Conservation (phyloP, 2,888 invertebrate species). For the Dexiosoma caninum region DNA sequence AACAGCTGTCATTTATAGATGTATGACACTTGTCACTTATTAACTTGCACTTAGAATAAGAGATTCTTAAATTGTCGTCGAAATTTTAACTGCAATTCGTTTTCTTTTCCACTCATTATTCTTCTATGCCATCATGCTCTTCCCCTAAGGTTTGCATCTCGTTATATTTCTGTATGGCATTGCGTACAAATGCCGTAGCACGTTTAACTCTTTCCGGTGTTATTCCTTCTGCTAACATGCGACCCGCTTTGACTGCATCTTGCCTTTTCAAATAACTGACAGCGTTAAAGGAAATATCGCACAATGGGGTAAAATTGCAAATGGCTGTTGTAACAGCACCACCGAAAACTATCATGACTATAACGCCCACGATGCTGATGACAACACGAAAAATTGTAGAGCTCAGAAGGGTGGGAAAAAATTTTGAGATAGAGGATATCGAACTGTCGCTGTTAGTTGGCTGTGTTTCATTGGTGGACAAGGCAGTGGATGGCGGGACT, state of each 20-base stretch:
- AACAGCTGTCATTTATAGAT: background rate
- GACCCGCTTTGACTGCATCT: slow-evolving; percentile 70
- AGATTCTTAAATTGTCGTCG: slow-evolving; percentile 19
- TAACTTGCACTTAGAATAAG: background rate
- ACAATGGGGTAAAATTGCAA: slow-evolving; percentile 81
- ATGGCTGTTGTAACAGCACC: slow-evolving; percentile 79
- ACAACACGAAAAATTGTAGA: slow-evolving; percentile 77
- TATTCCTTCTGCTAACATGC: slow-evolving; percentile 76
- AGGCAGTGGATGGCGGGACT: slow-evolving; percentile 51
- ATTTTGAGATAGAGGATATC: slow-evolving; percentile 66
- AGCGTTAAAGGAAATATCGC: slow-evolving; percentile 78
- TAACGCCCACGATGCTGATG: slow-evolving; percentile 77
- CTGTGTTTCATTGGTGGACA: slow-evolving; percentile 57
- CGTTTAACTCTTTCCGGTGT: slow-evolving; percentile 80
- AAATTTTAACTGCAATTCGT: slow-evolving; percentile 28
- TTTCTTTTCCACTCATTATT: background rate
- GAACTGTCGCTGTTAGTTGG: slow-evolving; percentile 63
- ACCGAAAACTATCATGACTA: slow-evolving; percentile 79
- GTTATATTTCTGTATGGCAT: slow-evolving; percentile 80
- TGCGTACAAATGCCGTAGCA: slow-evolving; percentile 79
- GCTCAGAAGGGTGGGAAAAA: slow-evolving; percentile 71
- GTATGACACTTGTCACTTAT: background rate
- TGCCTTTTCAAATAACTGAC: slow-evolving; percentile 70
- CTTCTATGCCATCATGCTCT: background rate
- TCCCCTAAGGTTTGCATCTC: slow-evolving; percentile 71